Base-by-base conservation (phyloP, 2,113 vertebrate species). In the Apodemus sylvaticus region DNA sequence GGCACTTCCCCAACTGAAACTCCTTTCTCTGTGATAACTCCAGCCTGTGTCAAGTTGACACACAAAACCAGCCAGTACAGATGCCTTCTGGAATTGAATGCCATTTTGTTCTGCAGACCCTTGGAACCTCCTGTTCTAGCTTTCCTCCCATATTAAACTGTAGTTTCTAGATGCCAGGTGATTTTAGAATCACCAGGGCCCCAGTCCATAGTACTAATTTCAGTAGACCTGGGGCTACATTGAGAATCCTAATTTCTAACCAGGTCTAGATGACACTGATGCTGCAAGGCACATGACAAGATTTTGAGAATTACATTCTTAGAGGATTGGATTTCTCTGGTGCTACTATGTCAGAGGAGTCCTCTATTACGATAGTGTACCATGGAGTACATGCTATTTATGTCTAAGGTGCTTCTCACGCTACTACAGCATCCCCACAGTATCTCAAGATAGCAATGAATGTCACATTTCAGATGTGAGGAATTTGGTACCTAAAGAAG, bases 201-300 rank as follows among this genome's bases (percentile, higher is more conserved):
- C 31, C 1, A 11, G 0, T 55, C 26, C 19, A 9, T 0, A 13
- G 22, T 4, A 11, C 24, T n/a, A 20, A 8, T 48, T 64, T 14
- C 16, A 24, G 2, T n/a, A 51, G 31, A 62, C 17, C 45, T 19
- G 14, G 3, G 12, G 31, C 39, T 34, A 55, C 19, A 36, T 58
- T 34, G 16, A 79, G n/a, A 93, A 39, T 48, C 1, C 51, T 51
- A 3, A 7, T 77, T 89, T 92, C 53, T 77, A 82, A 73, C 31
- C 58, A 29, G 29, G 48, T 39, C 66, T 36, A 9, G n/a, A 13
- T 1, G 34, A 62, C 17, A 36, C 20, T 12, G 48, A 48, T 16
- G n/a, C 51, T 8, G 51, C 55, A 66, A n/a, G 76, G 16, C 34
- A 39, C 48, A 58, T 1, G 34, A 53, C 22, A 70, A 55, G 6